phyloP scores from a whole-genome alignment of 2,797 vertebrate genomes.

The Lutjanus campechanus region DNA sequence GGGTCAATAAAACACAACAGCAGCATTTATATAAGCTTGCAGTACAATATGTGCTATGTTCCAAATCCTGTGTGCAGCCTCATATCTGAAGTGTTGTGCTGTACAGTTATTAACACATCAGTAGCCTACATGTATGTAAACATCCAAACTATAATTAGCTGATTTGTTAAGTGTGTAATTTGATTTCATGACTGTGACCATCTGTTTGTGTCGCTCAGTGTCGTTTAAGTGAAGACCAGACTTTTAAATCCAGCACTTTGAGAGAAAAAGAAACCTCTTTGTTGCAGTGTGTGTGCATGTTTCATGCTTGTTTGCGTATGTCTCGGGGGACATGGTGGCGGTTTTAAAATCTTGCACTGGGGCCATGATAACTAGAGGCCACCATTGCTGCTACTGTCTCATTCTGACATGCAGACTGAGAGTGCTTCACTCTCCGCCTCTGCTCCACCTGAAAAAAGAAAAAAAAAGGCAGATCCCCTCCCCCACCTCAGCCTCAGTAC shows the following conservation, averaged over 20 bases:
- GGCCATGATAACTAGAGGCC: constrained; percentile 21
- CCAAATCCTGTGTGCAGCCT: not conserved
- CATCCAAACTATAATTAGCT: constrained; percentile 23
- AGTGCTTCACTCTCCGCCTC: constrained; percentile 40
- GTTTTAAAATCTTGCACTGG: constrained; percentile 34
- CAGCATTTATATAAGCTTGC: not conserved
- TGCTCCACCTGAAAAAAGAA: constrained; percentile 44
- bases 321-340: not conserved
- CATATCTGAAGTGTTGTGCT: not conserved
- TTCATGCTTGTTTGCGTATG: constrained; percentile 2
- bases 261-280: constrained; percentile 4
- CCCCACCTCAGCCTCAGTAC: constrained; percentile 47
- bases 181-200: constrained; percentile 7
- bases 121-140: constrained; percentile 15
- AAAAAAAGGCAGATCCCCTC: constrained; percentile 33
- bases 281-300: constrained; percentile 17
- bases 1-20: not conserved
- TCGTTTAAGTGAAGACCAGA: constrained; percentile 1
- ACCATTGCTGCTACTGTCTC: constrained; percentile 32
- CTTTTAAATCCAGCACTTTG: constrained; percentile 9
- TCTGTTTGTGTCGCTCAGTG: not conserved
- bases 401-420: constrained; percentile 48
- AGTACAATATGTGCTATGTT: not conserved
- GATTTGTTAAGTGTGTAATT: constrained; percentile 12
- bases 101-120: not conserved